A percentile compares a stretch with the other conserved stretches of the same genome.
Evolutionary conservation across 1,140 invertebrate species (phyloP).

Genomic region (Homalodisca vitripennis): DNA sequence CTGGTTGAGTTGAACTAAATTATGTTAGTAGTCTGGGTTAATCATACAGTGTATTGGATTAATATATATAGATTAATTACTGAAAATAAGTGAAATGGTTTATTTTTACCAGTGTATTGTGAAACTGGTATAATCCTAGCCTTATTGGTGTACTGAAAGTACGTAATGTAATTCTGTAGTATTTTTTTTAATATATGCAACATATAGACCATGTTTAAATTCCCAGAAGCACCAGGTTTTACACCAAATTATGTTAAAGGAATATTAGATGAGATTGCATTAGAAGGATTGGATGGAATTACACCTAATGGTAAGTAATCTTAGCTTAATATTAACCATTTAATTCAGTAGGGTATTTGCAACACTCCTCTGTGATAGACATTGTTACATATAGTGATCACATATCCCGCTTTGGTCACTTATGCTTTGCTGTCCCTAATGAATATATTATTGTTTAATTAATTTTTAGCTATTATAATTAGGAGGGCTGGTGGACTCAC

Average conservation of each 20-base stretch:
- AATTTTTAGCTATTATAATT: background rate
- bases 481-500: background rate
- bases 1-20: too few relatives aligned
- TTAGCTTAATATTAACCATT: background rate
- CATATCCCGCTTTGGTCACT: background rate
- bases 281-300: slow-evolving; percentile 81
- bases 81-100: too few relatives aligned
- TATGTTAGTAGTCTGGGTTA: too few relatives aligned
- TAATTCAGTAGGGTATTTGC: background rate
- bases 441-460: background rate
- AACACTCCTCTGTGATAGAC: too few relatives aligned
- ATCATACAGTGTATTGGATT: too few relatives aligned
- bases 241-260: slow-evolving; percentile 30
- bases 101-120: too few relatives aligned
- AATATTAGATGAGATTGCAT: slow-evolving; percentile 69
- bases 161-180: too few relatives aligned
- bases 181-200: too few relatives aligned
- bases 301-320: slow-evolving; percentile 60
- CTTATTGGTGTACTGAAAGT: too few relatives aligned
- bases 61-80: too few relatives aligned
- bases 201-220: background rate
- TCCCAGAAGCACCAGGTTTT: background rate
- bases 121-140: too few relatives aligned
- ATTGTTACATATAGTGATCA: too few relatives aligned
- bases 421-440: background rate